phyloP scores from a whole-genome alignment of 2,113 vertebrate species.

The Brachyistius frenatus region DNA sequence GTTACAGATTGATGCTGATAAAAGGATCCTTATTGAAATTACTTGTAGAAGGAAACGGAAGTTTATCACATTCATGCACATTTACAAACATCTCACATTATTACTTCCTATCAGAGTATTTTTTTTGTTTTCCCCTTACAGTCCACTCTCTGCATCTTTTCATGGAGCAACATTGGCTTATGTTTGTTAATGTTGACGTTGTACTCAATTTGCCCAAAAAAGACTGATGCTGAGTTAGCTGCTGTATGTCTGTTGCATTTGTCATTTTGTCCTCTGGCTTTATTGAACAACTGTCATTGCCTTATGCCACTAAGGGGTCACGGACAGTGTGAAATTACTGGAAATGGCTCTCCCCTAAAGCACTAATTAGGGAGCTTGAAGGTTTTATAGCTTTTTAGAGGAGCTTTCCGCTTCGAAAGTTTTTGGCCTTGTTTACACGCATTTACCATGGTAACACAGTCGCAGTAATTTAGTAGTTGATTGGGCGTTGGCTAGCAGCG shows the following conservation, averaged over 20 bases:
- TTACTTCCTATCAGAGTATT: neutral
- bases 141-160: slow-evolving; percentile 9
- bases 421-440: slow-evolving; percentile 64
- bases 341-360: slow-evolving; percentile 75
- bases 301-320: slow-evolving; percentile 77
- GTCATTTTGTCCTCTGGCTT: slow-evolving; percentile 74
- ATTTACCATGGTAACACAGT: slow-evolving; percentile 66
- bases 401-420: slow-evolving; percentile 59
- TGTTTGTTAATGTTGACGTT: slow-evolving; percentile 7
- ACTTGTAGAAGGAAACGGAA: neutral
- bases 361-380: slow-evolving; percentile 77
- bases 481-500: slow-evolving; percentile 55
- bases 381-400: slow-evolving; percentile 75
- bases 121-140: neutral
- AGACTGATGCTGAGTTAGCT: slow-evolving; percentile 36
- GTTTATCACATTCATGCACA: neutral
- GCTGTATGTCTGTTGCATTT: slow-evolving; percentile 50
- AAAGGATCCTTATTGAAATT: slow-evolving; percentile 4
- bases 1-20: neutral
- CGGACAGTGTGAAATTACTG: slow-evolving; percentile 78
- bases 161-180: slow-evolving; percentile 2
- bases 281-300: slow-evolving; percentile 74
- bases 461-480: slow-evolving; percentile 52
- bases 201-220: slow-evolving; percentile 16
- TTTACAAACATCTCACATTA: neutral